These are phyloP conservation scores for Rafetus swinhoei DNA, from an alignment of 2,113 vertebrate genomes.

Conservation along the genomic window DNA sequence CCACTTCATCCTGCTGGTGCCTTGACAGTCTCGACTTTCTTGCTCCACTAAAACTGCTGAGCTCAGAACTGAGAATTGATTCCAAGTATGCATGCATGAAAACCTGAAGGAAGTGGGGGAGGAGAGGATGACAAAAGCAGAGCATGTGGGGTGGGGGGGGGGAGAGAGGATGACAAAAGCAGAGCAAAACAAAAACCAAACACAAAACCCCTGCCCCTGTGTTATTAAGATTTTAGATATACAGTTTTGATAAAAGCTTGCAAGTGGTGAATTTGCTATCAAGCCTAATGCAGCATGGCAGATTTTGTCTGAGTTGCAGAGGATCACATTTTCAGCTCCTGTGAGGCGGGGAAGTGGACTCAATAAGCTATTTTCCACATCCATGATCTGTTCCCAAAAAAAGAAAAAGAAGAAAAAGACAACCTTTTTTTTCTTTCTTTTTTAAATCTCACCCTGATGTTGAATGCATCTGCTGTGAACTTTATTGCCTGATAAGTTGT, in stretches of 20 bases:
- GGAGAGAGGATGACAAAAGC: background rate
- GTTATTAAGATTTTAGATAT: conserved; percentile 82
- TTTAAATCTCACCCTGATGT: conserved; percentile 25
- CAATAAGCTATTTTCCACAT: conserved; percentile 79
- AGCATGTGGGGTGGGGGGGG: too few species aligned
- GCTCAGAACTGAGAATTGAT: conserved; percentile 77
- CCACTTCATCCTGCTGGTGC: background rate
- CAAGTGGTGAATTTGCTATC: conserved; percentile 81
- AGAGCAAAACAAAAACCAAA: background rate
- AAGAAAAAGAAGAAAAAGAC: conserved; percentile 21
- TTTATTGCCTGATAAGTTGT: conserved; percentile 25
- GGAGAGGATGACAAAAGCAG: too few species aligned
- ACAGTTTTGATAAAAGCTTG: conserved; percentile 84
- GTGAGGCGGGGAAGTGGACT: conserved; percentile 75
- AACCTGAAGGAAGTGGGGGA: conserved; percentile 20
- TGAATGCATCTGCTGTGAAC: background rate
- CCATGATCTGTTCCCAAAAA: conserved; percentile 59
- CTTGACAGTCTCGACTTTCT: background rate
- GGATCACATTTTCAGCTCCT: conserved; percentile 80
- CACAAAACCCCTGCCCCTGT: conserved; percentile 38
- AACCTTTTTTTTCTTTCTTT: background rate
- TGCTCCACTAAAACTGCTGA: conserved; percentile 50
- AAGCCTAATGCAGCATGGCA: conserved; percentile 82
- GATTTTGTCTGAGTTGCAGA: conserved; percentile 83
- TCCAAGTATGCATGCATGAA: conserved; percentile 51